phyloP scores from a whole-genome alignment of 2,113 vertebrate genomes.

The Rhombomys opimus region DNA sequence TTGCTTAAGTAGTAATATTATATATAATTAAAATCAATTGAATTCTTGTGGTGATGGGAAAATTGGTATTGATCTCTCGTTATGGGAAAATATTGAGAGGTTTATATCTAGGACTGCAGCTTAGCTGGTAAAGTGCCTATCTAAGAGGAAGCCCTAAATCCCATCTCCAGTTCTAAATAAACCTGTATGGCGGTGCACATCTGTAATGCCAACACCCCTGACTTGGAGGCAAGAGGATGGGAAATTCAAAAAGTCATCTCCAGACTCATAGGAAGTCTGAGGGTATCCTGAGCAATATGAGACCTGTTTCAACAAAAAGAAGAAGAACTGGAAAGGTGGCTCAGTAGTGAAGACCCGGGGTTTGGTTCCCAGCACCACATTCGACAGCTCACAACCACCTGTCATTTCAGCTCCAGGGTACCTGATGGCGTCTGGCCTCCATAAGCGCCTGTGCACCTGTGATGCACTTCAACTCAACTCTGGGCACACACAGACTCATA shows the following conservation, averaged over 20 bases:
- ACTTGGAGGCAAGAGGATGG: neutral
- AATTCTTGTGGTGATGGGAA: slow-evolving; percentile 27
- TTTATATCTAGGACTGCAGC: neutral
- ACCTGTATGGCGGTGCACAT: neutral
- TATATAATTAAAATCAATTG: slow-evolving; percentile 13
- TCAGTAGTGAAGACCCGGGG: neutral
- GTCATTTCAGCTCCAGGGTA: neutral
- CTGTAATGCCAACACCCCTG: neutral
- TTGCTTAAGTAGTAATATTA: slow-evolving; percentile 1
- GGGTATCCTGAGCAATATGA: neutral
- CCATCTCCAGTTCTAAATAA: neutral
- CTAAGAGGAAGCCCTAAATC: neutral
- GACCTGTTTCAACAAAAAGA: too few relatives aligned
- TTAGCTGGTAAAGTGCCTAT: neutral
- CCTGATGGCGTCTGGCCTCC: neutral
- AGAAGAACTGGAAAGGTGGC: neutral
- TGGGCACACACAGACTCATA: neutral
- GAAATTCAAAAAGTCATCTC: neutral
- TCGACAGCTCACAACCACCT: neutral
- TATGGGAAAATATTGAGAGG: neutral
- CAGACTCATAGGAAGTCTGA: neutral
- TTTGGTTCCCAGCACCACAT: neutral
- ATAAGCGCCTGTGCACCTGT: neutral
- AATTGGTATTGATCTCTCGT: neutral
- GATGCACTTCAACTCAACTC: neutral